These are phyloP conservation scores for Gymnogyps californianus DNA, from an alignment of 2,113 vertebrate species.

Conservation along the genomic window DNA sequence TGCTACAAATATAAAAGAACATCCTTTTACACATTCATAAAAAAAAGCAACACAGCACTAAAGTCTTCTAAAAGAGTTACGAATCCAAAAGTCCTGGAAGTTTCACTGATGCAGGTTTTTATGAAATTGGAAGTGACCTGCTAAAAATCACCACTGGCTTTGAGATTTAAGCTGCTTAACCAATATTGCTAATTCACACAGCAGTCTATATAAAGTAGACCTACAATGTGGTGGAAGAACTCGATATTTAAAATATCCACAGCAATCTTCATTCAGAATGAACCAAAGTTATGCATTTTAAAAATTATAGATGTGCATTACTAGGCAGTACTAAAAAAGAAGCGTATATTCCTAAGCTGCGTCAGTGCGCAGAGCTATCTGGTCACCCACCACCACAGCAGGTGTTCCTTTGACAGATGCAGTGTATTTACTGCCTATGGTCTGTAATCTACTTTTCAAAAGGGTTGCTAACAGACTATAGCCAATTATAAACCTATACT, in stretches of 20 bases:
- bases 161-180: background rate
- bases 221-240: background rate
- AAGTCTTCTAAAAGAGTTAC: background rate
- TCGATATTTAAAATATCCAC: background rate
- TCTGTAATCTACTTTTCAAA: background rate
- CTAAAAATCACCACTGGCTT: background rate
- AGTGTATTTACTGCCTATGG: background rate
- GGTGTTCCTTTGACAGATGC: background rate
- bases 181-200: background rate
- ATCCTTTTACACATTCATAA: background rate
- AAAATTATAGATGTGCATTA: background rate
- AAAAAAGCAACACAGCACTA: background rate
- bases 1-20: background rate
- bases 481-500: background rate
- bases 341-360: background rate
- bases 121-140: background rate
- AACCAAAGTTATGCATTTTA: background rate
- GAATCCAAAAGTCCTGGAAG: background rate
- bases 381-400: background rate
- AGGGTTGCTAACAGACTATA: background rate
- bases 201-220: background rate
- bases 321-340: background rate
- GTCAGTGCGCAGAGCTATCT: background rate
- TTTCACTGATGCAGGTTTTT: background rate
- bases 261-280: background rate